Base-by-base conservation (phyloP, 1,140 invertebrate genomes). In the Anagrus nilaparvatae region DNA sequence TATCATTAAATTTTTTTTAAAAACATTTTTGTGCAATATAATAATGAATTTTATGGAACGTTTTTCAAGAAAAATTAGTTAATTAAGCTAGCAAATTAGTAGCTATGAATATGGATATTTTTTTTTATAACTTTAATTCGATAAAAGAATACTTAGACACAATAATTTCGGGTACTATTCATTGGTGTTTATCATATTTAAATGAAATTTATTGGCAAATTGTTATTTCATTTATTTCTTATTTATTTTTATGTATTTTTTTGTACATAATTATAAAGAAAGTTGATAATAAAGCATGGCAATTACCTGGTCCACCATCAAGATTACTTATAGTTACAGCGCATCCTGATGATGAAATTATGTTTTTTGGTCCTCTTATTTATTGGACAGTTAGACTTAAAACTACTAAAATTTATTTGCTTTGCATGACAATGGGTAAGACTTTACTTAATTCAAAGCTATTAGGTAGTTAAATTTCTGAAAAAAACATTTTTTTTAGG, bases 271-370 rank as follows among this genome's bases (percentile, higher is more conserved):
- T 69, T 20, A 49, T 69, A 8, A 65, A 62, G 40, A 51, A 33
- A 45, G 60, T 66, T 7, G 56, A 51, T 50, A 63, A 65, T 37
- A 44, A 33, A 43, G 59, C 59, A 35, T 69, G 66, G 66, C 65
- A 69, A 41, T 38, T 69, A 36, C 65, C 66, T 17, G 66, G 66
- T 34, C 63, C 66, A 39, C 62, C 61, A 12, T 29, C 43, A 3
- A 65, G 84, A 52, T 74, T 92, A 25, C 62, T 97, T 13, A 60
- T 97, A 24, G 77, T 96, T 0, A 87, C 77, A 10, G 91, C 93
- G 17, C 95, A 98, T 74, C 95, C 95, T 7, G 94, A 97, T 66
- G 90, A 94, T 59, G 94, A 98, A 63, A 90, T 87, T 48, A 97
- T 97, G 94, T 98, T 98, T 64, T 97, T 97, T 64, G 89, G 89